Conservation (phyloP, 2,113 vertebrate genomes). For the Mustelus asterias region DNA sequence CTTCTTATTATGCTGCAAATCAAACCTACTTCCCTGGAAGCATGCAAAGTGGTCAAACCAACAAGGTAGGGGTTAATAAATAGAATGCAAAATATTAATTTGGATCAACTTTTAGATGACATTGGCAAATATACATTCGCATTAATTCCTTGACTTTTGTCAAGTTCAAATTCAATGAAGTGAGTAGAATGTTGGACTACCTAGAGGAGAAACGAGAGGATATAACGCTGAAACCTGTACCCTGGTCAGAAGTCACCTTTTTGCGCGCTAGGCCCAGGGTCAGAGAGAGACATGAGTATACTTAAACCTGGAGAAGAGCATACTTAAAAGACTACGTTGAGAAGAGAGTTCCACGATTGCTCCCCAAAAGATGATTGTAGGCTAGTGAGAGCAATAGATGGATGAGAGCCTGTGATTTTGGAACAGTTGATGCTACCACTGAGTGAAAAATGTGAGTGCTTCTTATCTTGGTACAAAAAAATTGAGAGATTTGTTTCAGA, state of each 20-base stretch:
- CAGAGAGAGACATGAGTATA: not conserved
- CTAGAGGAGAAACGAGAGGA: not conserved
- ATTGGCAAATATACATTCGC: not conserved
- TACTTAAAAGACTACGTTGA: not conserved
- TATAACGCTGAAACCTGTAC: not conserved
- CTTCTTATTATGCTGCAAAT: slow-evolving; percentile 64
- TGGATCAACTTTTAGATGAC: not conserved
- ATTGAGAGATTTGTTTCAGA: not conserved
- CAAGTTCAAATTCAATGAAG: not conserved
- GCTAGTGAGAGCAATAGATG: not conserved
- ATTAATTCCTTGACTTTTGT: not conserved
- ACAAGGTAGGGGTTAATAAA: slow-evolving; percentile 56
- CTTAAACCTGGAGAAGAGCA: not conserved
- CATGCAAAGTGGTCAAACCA: slow-evolving; percentile 50
- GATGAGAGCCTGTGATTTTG: not conserved
- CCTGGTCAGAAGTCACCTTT: too few species aligned
- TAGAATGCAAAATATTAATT: not conserved
- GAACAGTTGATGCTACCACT: not conserved
- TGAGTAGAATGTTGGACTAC: not conserved
- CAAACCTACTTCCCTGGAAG: slow-evolving; percentile 51
- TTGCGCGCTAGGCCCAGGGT: too few species aligned
- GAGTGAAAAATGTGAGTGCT: not conserved
- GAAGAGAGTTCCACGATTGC: not conserved
- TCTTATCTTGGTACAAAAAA: not conserved
- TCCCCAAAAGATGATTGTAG: not conserved